Evolutionary conservation across 2,113 vertebrate species (phyloP).

Genomic region (Indicator maculatus): DNA sequence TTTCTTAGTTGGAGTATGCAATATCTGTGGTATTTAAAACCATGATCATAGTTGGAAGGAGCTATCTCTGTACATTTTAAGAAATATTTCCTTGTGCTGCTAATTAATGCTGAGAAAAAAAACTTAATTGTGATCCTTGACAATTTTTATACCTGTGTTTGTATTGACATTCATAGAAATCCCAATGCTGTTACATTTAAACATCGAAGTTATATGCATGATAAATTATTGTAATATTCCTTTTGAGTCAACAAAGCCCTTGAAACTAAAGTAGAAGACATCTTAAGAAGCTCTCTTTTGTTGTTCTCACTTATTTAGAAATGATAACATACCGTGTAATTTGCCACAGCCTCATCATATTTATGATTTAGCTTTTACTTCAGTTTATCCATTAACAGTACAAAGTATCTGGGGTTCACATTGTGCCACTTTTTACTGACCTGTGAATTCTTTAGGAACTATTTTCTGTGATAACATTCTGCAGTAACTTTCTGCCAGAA

Average conservation of each 20-base stretch:
- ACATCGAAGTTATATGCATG: neutral
- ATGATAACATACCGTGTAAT: rapidly evolving
- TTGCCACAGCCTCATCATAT: neutral
- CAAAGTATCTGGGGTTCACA: neutral
- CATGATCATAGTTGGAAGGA: neutral
- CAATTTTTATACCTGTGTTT: neutral
- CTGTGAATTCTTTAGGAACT: neutral
- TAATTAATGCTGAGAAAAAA: neutral
- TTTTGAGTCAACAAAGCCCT: neutral
- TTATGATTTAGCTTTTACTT: neutral
- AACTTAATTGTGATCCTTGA: neutral
- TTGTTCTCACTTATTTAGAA: neutral
- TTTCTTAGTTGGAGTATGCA: neutral
- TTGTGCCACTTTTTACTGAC: neutral
- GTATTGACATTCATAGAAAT: neutral
- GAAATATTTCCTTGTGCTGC: neutral
- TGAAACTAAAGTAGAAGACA: neutral
- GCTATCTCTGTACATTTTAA: neutral
- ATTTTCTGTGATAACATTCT: neutral
- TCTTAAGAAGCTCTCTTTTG: neutral
- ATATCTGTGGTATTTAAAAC: neutral
- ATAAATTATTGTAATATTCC: neutral
- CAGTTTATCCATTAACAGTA: neutral
- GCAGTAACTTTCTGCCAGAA: neutral
- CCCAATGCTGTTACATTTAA: neutral